Evolutionary conservation across 2,888 invertebrate genomes (phyloP).

Genomic region (Phorcus lineatus): DNA sequence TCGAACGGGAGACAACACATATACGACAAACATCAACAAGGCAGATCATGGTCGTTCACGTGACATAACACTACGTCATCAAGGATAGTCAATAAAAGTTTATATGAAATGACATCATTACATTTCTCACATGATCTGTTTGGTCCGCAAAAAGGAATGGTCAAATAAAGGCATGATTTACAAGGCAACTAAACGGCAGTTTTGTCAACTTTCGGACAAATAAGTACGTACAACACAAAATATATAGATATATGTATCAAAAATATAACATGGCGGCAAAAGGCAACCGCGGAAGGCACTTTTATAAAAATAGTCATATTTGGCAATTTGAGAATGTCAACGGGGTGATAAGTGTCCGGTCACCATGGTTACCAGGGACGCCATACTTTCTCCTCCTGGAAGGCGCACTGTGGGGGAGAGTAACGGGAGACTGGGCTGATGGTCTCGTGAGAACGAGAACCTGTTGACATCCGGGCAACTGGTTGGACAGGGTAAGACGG

Average conservation of each 20-base stretch:
- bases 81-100: too few relatives aligned
- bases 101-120: too few relatives aligned
- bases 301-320: conserved; percentile 7
- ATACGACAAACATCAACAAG: too few relatives aligned
- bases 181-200: not conserved
- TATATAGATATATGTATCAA: not conserved
- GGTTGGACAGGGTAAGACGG: not conserved
- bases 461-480: conserved; percentile 10
- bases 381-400: conserved; percentile 29
- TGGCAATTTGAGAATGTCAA: conserved; percentile 12
- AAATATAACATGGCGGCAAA: conserved; percentile 12
- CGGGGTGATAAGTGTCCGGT: not conserved
- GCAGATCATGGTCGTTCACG: too few relatives aligned
- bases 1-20: too few relatives aligned
- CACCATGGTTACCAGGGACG: conserved; percentile 27
- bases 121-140: too few relatives aligned
- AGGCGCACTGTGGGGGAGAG: conserved; percentile 22
- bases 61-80: too few relatives aligned
- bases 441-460: not conserved
- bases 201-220: not conserved
- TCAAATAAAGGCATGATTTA: too few relatives aligned
- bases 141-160: too few relatives aligned
- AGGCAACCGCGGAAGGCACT: conserved; percentile 6
- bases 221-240: conserved; percentile 1
- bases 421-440: not conserved